Evolutionary conservation across 2,113 vertebrate genomes (phyloP), one percentile per base, ranked within the genome.

Genomic region (Burhinus oedicnemus): DNA sequence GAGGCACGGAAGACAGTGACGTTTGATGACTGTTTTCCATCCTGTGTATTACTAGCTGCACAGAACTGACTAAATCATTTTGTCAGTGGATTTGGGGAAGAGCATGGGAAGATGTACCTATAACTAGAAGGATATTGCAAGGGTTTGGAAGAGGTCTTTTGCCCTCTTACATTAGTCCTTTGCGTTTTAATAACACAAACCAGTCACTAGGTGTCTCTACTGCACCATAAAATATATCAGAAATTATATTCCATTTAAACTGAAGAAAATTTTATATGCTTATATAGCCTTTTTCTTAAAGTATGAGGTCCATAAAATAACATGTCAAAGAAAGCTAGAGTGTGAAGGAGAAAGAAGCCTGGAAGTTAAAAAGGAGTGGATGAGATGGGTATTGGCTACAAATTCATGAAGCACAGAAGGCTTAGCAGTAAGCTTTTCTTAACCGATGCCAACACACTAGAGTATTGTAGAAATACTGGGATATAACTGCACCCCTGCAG

Each of bases 151-250:
- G 22, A 44, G 23, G 38, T 21, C 44, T 57, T 77, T 69, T 60
- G 16, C 19, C 10, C 15, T 25, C 23, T 12, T 40, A 14, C 5
- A 9, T 65, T 32, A 69, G 69, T 7, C 11, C 20, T 66, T 88
- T 76, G 47, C 5, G 32, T 79, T 42, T 85, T 38, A 83, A 55
- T 71, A 52, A 25, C n/a, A 42, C 6, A 40, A 66, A 90, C 42
- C 23, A n/a, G 44, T 60, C 91, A 54, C 93, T 90, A 96, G 95
- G 57, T 96, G 93, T 70, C 96, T 71, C 93, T 70, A 19, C 23
- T 34, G 42, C 16, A 20, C 38, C 45, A 20, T 18, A 66, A 90
- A 82, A 74, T 14, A 8, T 4, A 45, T 51, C 38, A 62, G 29
- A 49, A 77, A 71, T 29, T 44, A 1, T 38, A 21, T 9, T 65